Percentiles rank a stretch among this genome's conserved stretches.
These are phyloP conservation scores for Salvelinus namaycush DNA, from an alignment of 2,113 vertebrate genomes.

Conservation along the genomic window DNA sequence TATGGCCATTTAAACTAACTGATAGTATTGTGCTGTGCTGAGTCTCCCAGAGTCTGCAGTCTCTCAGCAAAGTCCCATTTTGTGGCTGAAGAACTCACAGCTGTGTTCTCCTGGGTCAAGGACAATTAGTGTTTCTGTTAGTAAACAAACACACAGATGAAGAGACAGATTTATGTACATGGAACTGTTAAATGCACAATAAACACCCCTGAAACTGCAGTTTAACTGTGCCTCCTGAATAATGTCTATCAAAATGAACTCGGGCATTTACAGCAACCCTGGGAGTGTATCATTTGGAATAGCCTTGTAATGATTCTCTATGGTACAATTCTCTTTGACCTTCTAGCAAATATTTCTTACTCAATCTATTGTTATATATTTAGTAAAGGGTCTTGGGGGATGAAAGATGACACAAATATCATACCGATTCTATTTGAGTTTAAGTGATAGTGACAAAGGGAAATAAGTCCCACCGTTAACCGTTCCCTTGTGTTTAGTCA, in stretches of 20 bases:
- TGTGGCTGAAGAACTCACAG: constrained; percentile 11
- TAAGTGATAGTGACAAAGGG: neutral
- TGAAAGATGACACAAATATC: neutral
- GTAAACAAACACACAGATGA: neutral
- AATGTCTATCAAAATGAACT: neutral
- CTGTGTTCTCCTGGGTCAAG: constrained; percentile 19
- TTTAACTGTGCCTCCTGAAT: neutral
- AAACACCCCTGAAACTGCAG: neutral
- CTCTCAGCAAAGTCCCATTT: neutral
- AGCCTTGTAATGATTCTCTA: neutral
- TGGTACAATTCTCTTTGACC: neutral
- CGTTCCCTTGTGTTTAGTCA: neutral
- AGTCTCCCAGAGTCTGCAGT: neutral
- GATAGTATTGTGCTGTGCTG: neutral
- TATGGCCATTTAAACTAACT: neutral
- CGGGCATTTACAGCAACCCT: too few relatives aligned
- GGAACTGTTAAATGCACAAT: neutral
- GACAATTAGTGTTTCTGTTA: neutral
- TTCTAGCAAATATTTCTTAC: neutral
- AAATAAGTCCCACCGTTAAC: neutral
- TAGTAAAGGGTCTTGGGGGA: neutral
- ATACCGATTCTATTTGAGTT: neutral
- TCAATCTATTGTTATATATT: neutral
- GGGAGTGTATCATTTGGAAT: neutral
- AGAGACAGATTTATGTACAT: neutral